A percentile compares a stretch with the other conserved stretches of the same genome.
These are phyloP conservation scores for Huso huso DNA, from an alignment of 2,797 vertebrate genomes.

Conservation along the genomic window DNA sequence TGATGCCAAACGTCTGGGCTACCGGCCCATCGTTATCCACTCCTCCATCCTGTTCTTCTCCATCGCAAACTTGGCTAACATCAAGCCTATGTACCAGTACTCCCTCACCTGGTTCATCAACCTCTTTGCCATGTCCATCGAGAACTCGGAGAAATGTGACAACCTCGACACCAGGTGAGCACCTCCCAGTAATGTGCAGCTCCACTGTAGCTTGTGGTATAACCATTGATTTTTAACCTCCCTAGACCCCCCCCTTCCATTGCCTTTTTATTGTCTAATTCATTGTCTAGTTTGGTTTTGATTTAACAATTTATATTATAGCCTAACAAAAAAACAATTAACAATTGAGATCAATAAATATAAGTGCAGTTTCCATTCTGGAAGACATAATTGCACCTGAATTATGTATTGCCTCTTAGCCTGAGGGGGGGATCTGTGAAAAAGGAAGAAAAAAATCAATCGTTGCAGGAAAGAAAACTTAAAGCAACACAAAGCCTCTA, in stretches of 20 bases:
- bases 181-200: neutral
- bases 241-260: too few species aligned
- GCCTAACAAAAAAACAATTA: too few species aligned
- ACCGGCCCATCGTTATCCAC: slow-evolving; percentile 49
- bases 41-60: slow-evolving; percentile 49
- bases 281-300: too few species aligned
- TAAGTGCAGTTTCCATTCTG: neutral
- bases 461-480: too few species aligned
- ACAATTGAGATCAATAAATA: too few species aligned
- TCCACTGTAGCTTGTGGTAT: too few species aligned
- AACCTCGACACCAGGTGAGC: slow-evolving; percentile 64
- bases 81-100: slow-evolving; percentile 68
- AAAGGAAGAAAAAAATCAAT: slow-evolving; percentile 4
- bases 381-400: neutral
- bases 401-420: slow-evolving; percentile 5
- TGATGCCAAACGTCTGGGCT: slow-evolving; percentile 52
- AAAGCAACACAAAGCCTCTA: too few species aligned
- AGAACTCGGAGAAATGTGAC: slow-evolving; percentile 76
- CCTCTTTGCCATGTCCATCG: slow-evolving; percentile 54
- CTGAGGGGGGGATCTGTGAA: neutral
- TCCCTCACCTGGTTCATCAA: slow-evolving; percentile 64
- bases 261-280: too few species aligned
- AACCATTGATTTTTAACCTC: too few species aligned
- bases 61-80: slow-evolving; percentile 56
- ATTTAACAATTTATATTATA: too few species aligned